These are phyloP conservation scores for Megaptera novaeangliae DNA, from an alignment of 2,113 vertebrate species.

Conservation along the genomic window DNA sequence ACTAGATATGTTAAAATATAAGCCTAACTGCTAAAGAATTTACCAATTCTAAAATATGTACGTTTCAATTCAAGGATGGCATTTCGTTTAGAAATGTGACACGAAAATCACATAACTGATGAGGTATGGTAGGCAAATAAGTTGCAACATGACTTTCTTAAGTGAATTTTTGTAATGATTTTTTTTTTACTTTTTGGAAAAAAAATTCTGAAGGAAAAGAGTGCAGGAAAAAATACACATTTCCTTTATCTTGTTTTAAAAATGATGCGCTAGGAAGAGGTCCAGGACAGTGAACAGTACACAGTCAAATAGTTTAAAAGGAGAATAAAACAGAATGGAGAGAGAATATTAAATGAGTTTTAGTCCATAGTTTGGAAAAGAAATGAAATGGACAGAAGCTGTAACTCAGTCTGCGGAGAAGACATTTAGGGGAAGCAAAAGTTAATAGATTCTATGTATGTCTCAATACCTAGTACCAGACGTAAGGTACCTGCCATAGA, in stretches of 20 bases:
- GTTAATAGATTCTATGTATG: not conserved
- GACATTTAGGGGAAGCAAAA: not conserved
- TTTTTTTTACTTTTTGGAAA: not conserved
- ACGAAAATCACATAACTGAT: not conserved
- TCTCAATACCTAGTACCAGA: not conserved
- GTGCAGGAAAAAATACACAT: not conserved
- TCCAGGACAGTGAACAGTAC: not conserved
- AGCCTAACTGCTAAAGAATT: not conserved
- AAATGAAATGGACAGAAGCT: not conserved
- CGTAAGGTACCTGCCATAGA: not conserved
- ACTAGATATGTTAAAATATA: not conserved
- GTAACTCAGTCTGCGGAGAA: not conserved
- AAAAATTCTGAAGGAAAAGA: not conserved
- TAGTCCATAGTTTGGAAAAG: not conserved
- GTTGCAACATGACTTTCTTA: not conserved
- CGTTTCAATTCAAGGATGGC: not conserved
- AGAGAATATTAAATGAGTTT: not conserved
- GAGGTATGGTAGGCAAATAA: not conserved
- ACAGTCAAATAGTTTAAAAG: not conserved
- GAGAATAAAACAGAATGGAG: not conserved
- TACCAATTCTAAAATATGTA: not conserved
- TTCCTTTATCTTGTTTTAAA: not conserved
- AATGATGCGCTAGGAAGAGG: not conserved
- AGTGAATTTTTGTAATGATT: not conserved
- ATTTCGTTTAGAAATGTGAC: not conserved